Conservation (phyloP, 2,113 vertebrate species). For the Platysteira castanea region DNA sequence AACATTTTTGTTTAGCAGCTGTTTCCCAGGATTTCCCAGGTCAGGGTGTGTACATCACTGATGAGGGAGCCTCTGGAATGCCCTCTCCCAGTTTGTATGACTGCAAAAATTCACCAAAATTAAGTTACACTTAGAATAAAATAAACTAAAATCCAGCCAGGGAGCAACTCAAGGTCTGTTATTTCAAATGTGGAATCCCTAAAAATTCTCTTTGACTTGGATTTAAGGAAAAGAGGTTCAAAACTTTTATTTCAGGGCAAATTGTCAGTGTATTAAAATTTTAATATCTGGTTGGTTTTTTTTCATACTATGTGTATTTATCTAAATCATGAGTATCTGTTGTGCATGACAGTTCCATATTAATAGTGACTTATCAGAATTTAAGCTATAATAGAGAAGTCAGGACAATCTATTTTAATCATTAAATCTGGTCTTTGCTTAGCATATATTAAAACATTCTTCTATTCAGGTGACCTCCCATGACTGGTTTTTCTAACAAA, state of each 20-base stretch:
- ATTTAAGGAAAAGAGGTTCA: neutral
- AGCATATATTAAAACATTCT: neutral
- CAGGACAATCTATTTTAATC: neutral
- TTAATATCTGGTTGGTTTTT: fast-evolving
- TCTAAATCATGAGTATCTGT: neutral
- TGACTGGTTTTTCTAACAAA: neutral
- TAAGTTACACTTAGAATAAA: neutral
- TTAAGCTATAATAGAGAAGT: neutral
- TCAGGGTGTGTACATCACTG: neutral
- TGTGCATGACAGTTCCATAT: neutral
- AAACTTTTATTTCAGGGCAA: neutral
- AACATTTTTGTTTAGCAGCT: neutral
- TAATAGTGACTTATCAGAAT: neutral
- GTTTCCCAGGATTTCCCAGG: neutral
- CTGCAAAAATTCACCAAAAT: neutral
- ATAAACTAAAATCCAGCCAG: neutral
- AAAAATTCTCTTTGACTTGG: neutral
- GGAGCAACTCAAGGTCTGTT: neutral
- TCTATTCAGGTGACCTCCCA: neutral
- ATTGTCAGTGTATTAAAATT: neutral
- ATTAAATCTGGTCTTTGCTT: neutral
- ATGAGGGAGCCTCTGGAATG: neutral
- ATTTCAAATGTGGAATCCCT: neutral
- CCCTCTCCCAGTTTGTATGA: neutral
- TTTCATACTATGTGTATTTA: neutral